Evolutionary conservation across 2,888 invertebrate species (phyloP), one percentile per base, ranked within the genome.

Genomic region (Drosophila colorata): DNA sequence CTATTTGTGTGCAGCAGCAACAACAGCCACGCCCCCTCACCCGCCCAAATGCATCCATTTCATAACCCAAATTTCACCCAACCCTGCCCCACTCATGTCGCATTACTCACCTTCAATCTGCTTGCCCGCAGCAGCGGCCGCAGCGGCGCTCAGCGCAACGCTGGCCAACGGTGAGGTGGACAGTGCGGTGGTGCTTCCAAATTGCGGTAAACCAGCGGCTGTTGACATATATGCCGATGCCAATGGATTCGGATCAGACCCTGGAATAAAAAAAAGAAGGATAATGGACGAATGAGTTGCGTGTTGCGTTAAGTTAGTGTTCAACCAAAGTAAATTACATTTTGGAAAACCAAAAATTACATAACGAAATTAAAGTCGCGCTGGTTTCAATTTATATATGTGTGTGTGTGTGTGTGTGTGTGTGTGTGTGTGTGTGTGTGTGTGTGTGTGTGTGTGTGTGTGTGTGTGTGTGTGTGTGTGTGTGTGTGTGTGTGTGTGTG

Each of bases 121-220:
- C 93, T 98, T 98, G 78, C 96, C 96, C 70, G 96, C 96, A 67
- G 96, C 96, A 31, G 96, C 96, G 48, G 96, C 95, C 53, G 96
- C 96, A 60, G 96, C 95, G 65, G 96, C 95, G 55, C 95, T 95
- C 80, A 95, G 94, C 85, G 95, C 95, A 68, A 94, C 94, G 87
- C 94, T 91, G 90, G 92, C 94, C 88, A 95, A 93, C 70, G 94
- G 94, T 76, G 92, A 92, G 74, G 95, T 94, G 78, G 95, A 94
- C 55, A 96, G 95, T 47, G 88, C 84, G 69, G 94, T 92, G 61
- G 90, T 83, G 76, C 93, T 93, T 73, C 95, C 94, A 90, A 95
- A 94, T 92, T 95, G 94, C 80, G 93, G 93, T 91, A 93, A 91
- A 85, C 92, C 90, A 75, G 92, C 90, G 79, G 92, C 90, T 80